Evolutionary conservation across 2,888 invertebrate genomes (phyloP), one percentile per base, ranked within the genome.

Genomic region (Malachius bipustulatus): DNA sequence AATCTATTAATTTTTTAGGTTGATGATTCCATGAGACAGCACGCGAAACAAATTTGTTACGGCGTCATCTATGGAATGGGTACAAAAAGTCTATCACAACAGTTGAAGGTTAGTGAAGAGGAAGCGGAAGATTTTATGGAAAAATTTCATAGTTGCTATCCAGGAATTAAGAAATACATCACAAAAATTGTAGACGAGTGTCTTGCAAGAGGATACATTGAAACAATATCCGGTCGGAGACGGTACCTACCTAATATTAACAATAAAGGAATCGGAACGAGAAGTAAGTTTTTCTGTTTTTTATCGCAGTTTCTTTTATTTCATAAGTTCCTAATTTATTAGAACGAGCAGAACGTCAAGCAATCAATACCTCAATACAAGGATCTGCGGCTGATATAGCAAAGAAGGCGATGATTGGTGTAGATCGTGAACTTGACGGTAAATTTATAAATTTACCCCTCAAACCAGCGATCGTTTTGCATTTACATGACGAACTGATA

Each of bases 1-100:
- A 24, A 36, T 31, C 15, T 4, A 11, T 8, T 14, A 31, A 9
- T 10, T 31, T 44, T 37, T 36, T 48, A 77, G 72, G 80, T 96
- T 0, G 77, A 80, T 26, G 75, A 79, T 36, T 71, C 73, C 37
- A 69, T 87, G 47, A 70, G 96, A 30, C 85, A 90, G 52, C 80
- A 82, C 52, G 83, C 91, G 3, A 93, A 94, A 61, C 79, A 90
- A 64, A 73, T 96, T 16, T 91, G 91, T 57, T 97, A 97, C 62
- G 96, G 91, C 4, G 89, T 98, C 52, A 81, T 98, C 37, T 98
- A 98, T 59, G 98, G 97, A 4, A 97, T 97, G 81, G 91, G 96
- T 2, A 70, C 75, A 38, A 82, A 75, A 51, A 73, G 84, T 1
- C 65, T 98, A 16, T 75, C 83, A 0, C 82, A 85, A 40, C 76